Base-by-base conservation (phyloP, 2,797 vertebrate genomes). In the Nannoperca obscura region DNA sequence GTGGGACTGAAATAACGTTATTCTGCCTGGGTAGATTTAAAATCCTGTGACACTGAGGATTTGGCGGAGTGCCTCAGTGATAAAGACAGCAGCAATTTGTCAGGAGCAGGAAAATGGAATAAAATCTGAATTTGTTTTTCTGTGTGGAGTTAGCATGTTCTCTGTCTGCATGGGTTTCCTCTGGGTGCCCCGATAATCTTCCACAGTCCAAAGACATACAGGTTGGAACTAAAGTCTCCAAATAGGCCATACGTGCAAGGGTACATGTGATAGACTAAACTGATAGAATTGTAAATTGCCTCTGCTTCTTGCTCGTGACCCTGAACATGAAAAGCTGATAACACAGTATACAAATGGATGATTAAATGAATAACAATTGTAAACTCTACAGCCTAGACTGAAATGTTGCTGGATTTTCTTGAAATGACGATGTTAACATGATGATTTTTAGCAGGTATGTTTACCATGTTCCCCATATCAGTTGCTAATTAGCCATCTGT, bases 21-120 rank as follows among this genome's bases (percentile, higher is more conserved):
- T 50, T 72, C 57, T 76, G 34, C 42, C 7, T 27, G 5, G 42
- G 34, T 22, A 24, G 24, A 36, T 52, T 52, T 30, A 47, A 63
- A 12, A 19, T 2, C 12, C 27, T 11, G 3, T 64, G 27, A 50
- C n/a, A 14, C n/a, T 3, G 5, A 14, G 1, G n/a, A 50, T 72
- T 32, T 24, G 42, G 40, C 0, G 15, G 15, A 63, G 50, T 67
- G 73, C 62, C 34, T 68, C 24, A 8, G 40, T 12, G 11, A 54
- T 12, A 24, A 53, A 47, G 61, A 66, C 38, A 57, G 36, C 50
- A 30, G 80, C 8, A 17, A n/a, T 60, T 55, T 62, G n/a, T 57
- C 55, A 55, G 13, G 15, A 61, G 24, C 30, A 32, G 22, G 20
- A 44, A 11, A 40, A 63, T 8, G 1, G 12, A 52, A 50, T 36